Conservation (phyloP, 2,113 vertebrate species). For the Mirza zaza region DNA sequence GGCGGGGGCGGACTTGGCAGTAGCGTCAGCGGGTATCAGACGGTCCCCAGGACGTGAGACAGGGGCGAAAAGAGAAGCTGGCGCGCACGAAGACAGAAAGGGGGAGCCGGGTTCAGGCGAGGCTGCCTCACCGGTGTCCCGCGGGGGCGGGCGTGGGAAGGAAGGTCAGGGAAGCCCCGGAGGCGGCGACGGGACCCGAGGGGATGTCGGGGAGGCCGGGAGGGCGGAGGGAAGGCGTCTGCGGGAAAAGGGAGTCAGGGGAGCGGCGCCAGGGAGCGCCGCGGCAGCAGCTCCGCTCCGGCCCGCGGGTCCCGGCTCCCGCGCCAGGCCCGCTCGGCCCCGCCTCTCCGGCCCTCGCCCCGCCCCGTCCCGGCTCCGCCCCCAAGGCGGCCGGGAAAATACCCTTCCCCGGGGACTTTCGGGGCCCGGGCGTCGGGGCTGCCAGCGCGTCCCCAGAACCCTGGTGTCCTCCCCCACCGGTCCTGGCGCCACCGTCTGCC, state of each 20-base stretch:
- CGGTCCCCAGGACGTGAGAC: background rate
- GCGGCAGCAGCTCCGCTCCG: background rate
- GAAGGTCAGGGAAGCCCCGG: background rate
- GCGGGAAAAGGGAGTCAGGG: background rate
- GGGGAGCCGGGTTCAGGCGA: background rate
- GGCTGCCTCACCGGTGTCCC: background rate
- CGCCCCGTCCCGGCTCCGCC: background rate
- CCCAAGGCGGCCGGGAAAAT: slow-evolving; percentile 46
- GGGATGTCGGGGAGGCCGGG: background rate
- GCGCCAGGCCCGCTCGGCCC: background rate
- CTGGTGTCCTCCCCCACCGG: background rate
- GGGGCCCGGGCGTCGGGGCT: background rate
- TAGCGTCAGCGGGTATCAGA: background rate
- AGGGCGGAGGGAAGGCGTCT: background rate
- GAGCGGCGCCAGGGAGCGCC: background rate
- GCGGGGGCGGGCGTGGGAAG: background rate
- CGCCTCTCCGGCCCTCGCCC: slow-evolving; percentile 33
- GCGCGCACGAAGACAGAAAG: background rate
- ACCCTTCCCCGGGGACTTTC: slow-evolving; percentile 58
- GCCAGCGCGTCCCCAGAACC: slow-evolving; percentile 40
- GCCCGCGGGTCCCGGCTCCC: background rate
- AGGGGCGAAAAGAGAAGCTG: background rate
- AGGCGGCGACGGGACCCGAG: background rate
- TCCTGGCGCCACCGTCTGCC: background rate
- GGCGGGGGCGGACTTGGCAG: background rate